phyloP scores from a whole-genome alignment of 1,140 invertebrate genomes.

The Drosophila nigromelanica region DNA sequence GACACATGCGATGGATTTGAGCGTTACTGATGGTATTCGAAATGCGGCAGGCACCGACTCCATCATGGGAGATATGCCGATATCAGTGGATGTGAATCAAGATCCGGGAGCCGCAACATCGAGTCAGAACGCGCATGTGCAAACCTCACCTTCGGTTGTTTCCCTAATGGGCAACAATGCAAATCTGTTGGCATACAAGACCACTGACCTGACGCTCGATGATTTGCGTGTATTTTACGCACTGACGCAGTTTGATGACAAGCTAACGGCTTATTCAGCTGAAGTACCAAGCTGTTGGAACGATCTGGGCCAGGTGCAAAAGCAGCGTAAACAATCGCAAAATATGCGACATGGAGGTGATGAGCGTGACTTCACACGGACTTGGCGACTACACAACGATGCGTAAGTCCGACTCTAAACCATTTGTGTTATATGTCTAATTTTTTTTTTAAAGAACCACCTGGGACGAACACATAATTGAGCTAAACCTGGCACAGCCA shows the following conservation, averaged over 20 bases:
- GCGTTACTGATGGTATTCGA: constrained; percentile 62
- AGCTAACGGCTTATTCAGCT: constrained; percentile 88
- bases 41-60: constrained; percentile 14
- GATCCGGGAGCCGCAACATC: constrained; percentile 17
- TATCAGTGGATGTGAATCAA: constrained; percentile 54
- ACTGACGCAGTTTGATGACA: constrained; percentile 87
- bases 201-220: constrained; percentile 84
- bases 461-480: constrained; percentile 96
- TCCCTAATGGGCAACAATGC: constrained; percentile 51
- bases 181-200: constrained; percentile 86
- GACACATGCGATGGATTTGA: constrained; percentile 60
- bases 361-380: constrained; percentile 91
- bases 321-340: constrained; percentile 92
- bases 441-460: constrained; percentile 85
- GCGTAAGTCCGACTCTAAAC: constrained; percentile 85
- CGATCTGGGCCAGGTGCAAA: constrained; percentile 94
- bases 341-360: constrained; percentile 91
- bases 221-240: constrained; percentile 87
- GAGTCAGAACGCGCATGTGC: constrained; percentile 45
- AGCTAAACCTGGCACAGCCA: constrained; percentile 92
- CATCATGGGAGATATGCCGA: constrained; percentile 7
- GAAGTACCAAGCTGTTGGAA: constrained; percentile 97
- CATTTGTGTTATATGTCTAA: neutral
- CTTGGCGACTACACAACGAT: constrained; percentile 94
- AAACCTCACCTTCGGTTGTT: constrained; percentile 61